Evolutionary conservation across 2,113 vertebrate species (phyloP), one percentile per base, ranked within the genome.

Genomic region (Aptenodytes forsteri): DNA sequence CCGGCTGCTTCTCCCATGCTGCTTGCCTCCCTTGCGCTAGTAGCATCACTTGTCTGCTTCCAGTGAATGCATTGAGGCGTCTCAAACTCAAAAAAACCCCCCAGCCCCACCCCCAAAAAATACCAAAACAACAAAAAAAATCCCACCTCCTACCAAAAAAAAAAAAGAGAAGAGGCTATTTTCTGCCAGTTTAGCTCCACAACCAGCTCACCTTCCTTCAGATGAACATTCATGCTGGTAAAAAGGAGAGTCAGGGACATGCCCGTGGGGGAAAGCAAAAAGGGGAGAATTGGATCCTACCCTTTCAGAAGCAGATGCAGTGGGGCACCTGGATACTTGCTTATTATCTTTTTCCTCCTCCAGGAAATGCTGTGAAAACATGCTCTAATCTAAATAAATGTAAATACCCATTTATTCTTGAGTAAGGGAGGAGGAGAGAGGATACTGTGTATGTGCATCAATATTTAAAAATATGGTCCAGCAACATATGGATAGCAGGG

Each of bases 1-100:
- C n/a, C 2, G 1, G n/a, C 9, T 0, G 36, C 90, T 86, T 23
- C n/a, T n/a, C 19, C 49, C 2, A 0, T 13, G 40, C 64, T 46
- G 14, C 32, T 66, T 36, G 44, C 46, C 55, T 42, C 49, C 66
- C n/a, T 9, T 16, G 7, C 26, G 44, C 78, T 20, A 1, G n/a
- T 3, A 36, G 13, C 72, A 20, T 47, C 42, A 1, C 67, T 67
- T 29, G 3, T 16, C 56, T 87, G 67, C 91, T 47, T 52, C 71
- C 62, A 38, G 29, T 3, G 40, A 36, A 40, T 7, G 29, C 46
- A 17, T 0, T 9, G 12, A 56, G 76, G 36, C 50, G 9, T 8
- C 52, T 73, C 65, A 46, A 19, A 16, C 59, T 42, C 46, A 66
- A 62, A 78, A 58, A 26, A 30, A 2, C 14, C 9, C 29, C 23